Evolutionary conservation across 2,113 vertebrate genomes (phyloP).

Genomic region (Hystrix cristata): DNA sequence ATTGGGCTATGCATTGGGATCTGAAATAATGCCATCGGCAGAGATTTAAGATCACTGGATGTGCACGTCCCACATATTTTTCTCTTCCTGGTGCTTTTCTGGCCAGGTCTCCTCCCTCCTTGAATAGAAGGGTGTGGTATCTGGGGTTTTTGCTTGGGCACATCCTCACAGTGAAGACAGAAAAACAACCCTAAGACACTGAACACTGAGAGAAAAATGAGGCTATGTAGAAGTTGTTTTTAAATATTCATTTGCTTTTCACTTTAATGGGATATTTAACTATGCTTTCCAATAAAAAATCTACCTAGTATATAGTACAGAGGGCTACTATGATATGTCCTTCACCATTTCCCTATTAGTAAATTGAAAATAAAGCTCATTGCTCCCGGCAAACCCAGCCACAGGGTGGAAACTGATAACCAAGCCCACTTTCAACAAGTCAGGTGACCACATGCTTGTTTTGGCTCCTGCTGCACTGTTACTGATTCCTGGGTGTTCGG

Average conservation of each 20-base stretch:
- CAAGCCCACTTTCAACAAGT: neutral
- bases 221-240: neutral
- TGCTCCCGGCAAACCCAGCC: neutral
- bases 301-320: neutral
- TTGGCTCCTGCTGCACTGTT: neutral
- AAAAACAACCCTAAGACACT: neutral
- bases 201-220: neutral
- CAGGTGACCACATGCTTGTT: neutral
- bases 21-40: neutral
- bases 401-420: neutral
- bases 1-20: neutral
- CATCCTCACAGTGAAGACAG: neutral
- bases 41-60: neutral
- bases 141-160: neutral
- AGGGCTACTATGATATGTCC: neutral
- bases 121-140: neutral
- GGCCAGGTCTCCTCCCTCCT: neutral
- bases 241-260: neutral
- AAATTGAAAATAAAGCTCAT: neutral
- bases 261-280: neutral
- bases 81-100: neutral
- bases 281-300: neutral
- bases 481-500: accelerated
- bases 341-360: neutral
- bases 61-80: neutral